Percentiles rank a stretch among this genome's conserved stretches.
phyloP scores from a whole-genome alignment of 2,888 invertebrate genomes.

The Nezara viridula region DNA sequence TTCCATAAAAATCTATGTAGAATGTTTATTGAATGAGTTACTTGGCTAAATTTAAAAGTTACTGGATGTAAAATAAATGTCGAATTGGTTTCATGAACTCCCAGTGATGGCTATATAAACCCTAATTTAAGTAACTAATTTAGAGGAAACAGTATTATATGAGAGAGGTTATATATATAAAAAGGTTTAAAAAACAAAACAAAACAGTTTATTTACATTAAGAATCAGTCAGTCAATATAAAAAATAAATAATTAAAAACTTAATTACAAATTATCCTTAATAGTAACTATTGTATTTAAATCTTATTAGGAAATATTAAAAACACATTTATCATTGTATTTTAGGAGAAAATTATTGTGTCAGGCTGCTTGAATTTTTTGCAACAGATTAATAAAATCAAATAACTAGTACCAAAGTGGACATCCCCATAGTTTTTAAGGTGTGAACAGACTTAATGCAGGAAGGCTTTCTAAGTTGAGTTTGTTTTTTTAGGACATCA shows the following conservation, averaged over 20 bases:
- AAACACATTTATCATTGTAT: background rate
- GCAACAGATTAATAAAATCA: background rate
- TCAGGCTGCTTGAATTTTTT: background rate
- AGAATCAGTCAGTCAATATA: background rate
- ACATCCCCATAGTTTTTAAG: background rate
- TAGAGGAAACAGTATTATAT: too few species aligned
- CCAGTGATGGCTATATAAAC: too few species aligned
- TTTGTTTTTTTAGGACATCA: too few species aligned
- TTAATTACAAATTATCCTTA: background rate
- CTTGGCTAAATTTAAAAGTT: too few species aligned
- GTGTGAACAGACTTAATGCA: background rate
- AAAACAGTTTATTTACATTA: slow-evolving; percentile 21
- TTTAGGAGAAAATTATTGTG: background rate
- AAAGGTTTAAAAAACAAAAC: background rate
- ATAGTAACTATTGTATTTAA: background rate
- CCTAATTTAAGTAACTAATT: too few species aligned
- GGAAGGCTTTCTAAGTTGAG: too few species aligned
- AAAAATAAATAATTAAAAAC: slow-evolving; percentile 38
- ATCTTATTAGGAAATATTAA: background rate
- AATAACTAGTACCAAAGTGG: background rate
- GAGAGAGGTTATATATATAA: background rate
- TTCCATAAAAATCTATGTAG: too few species aligned
- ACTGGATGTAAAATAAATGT: too few species aligned
- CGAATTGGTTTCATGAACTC: too few species aligned
- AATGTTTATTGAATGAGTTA: too few species aligned